Conservation (phyloP, 2,797 vertebrate species). For the Chromobotia macracanthus region DNA sequence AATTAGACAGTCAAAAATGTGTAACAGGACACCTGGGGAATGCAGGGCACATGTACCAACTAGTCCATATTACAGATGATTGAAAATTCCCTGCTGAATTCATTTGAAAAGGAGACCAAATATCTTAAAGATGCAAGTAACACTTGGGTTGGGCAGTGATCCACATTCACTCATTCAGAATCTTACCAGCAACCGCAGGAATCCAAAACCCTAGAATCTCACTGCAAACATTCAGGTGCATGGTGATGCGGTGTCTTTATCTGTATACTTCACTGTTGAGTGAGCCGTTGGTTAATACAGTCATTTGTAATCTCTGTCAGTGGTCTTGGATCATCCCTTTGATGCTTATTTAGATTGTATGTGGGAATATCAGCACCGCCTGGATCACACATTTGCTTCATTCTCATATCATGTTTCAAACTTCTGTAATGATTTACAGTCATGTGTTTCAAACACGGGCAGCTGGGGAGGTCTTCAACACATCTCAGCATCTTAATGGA, state of each 20-base stretch:
- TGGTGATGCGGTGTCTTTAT: not conserved
- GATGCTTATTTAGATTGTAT: constrained; percentile 26
- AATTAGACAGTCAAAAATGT: constrained; percentile 30
- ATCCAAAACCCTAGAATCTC: not conserved
- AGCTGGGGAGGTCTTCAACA: constrained; percentile 28
- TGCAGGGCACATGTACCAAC: constrained; percentile 35
- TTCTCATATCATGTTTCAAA: constrained; percentile 38
- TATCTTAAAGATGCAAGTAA: not conserved
- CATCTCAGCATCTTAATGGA: constrained; percentile 3
- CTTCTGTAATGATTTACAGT: constrained; percentile 37
- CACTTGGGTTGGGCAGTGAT: constrained; percentile 5
- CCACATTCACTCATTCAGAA: constrained; percentile 5
- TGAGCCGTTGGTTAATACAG: not conserved
- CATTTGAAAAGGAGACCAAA: constrained; percentile 26
- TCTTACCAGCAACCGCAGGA: constrained; percentile 3
- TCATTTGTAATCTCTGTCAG: constrained; percentile 1
- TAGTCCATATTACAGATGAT: constrained; percentile 12
- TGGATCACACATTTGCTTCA: constrained; percentile 24
- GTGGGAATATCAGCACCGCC: constrained; percentile 23
- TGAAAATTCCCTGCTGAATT: constrained; percentile 40
- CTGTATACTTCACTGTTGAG: not conserved
- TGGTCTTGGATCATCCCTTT: not conserved
- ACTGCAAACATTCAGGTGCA: not conserved
- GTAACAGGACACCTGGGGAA: constrained; percentile 38
- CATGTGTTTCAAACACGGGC: constrained; percentile 34